phyloP scores from a whole-genome alignment of 2,888 invertebrate species.

The Acrobasis suavella region DNA sequence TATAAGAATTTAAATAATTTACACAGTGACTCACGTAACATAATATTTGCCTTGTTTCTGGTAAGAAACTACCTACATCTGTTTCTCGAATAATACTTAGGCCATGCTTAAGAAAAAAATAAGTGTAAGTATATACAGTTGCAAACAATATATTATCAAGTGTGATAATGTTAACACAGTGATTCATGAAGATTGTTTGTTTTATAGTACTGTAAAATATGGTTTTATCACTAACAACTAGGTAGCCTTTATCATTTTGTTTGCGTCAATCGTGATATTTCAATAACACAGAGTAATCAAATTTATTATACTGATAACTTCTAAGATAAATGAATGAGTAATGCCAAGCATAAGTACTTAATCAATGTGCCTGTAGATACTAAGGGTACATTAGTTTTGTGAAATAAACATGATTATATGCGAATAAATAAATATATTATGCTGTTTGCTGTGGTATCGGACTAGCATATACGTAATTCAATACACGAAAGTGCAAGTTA shows the following conservation, averaged over 20 bases:
- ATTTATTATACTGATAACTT: conserved; percentile 44
- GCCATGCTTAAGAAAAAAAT: conserved; percentile 45
- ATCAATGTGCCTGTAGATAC: conserved; percentile 46
- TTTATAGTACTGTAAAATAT: conserved; percentile 29
- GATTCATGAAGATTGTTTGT: conserved; percentile 30
- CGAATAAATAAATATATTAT: conserved; percentile 59
- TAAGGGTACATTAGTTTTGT: conserved; percentile 37
- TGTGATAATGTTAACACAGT: conserved; percentile 23
- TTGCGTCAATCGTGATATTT: conserved; percentile 48
- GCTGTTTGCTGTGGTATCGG: conserved; percentile 67
- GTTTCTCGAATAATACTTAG: conserved; percentile 37
- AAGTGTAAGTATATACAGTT: conserved; percentile 26
- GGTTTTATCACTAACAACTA: conserved; percentile 29
- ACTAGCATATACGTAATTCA: conserved; percentile 65
- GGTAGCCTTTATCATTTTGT: conserved; percentile 41
- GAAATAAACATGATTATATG: conserved; percentile 54
- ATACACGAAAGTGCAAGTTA: conserved; percentile 51
- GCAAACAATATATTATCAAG: conserved; percentile 29
- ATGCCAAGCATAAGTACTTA: conserved; percentile 51
- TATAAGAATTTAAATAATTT: conserved; percentile 39
- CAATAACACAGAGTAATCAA: conserved; percentile 50
- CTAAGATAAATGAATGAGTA: conserved; percentile 52
- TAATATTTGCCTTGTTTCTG: conserved; percentile 4
- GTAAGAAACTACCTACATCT: conserved; percentile 7
- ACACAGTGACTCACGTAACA: conserved; percentile 35